These are phyloP conservation scores for Rhopalosiphum maidis DNA, from an alignment of 1,140 invertebrate genomes.

Conservation along the genomic window DNA sequence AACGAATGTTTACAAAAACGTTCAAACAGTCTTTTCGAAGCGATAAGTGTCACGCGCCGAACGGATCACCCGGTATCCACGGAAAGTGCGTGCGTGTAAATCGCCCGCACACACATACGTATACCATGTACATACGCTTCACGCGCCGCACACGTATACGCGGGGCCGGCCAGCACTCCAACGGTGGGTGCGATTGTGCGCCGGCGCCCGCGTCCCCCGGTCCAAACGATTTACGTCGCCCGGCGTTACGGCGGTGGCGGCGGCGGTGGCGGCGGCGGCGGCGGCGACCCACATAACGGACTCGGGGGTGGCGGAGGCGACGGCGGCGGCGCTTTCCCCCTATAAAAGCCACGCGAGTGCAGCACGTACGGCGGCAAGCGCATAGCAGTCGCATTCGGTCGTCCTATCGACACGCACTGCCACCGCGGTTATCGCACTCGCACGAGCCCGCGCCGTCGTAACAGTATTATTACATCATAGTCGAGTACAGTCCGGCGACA, in stretches of 20 bases:
- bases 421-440: background rate
- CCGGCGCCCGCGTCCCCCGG: background rate
- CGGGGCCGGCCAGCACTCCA: background rate
- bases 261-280: background rate
- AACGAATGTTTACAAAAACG: background rate
- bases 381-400: conserved; percentile 22
- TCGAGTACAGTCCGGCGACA: too few species aligned
- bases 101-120: background rate
- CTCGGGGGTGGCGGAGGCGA: background rate
- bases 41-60: background rate
- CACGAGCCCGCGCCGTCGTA: background rate
- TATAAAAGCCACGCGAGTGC: conserved; percentile 6
- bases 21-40: background rate
- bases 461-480: background rate
- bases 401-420: background rate
- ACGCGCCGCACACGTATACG: background rate
- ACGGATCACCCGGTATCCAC: background rate
- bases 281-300: conserved; percentile 26
- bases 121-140: background rate
- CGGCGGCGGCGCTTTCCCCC: conserved; percentile 1
- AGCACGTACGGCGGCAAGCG: conserved; percentile 6
- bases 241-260: background rate
- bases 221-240: background rate
- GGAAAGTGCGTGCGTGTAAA: background rate
- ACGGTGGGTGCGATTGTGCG: background rate